Percentiles rank a stretch among this genome's conserved stretches.
phyloP scores from a whole-genome alignment of 2,888 invertebrate genomes.

The Torymus auratus region DNA sequence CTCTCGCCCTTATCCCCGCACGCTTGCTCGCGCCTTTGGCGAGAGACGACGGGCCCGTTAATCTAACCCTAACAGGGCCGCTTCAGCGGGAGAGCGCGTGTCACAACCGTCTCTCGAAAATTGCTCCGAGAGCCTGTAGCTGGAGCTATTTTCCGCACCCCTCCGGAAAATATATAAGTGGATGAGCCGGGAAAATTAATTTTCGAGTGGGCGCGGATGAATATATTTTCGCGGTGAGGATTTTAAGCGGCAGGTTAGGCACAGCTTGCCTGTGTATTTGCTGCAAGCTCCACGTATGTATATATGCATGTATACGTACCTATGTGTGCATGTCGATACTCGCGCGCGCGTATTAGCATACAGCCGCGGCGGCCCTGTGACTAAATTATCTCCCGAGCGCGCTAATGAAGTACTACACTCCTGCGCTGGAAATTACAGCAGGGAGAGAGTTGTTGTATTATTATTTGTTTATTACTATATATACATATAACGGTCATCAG shows the following conservation, averaged over 20 bases:
- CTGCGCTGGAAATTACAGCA: too few species aligned
- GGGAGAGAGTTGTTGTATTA: too few species aligned
- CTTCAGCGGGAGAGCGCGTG: slow-evolving; percentile 56
- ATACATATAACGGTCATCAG: too few species aligned
- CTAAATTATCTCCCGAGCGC: slow-evolving; percentile 14
- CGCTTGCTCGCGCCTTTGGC: background rate
- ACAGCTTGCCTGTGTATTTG: too few species aligned
- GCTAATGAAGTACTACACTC: slow-evolving; percentile 9
- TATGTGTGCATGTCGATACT: background rate
- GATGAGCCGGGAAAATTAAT: too few species aligned
- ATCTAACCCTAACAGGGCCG: slow-evolving; percentile 68
- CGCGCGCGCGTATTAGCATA: slow-evolving; percentile 20
- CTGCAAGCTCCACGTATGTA: too few species aligned
- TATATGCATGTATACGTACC: background rate
- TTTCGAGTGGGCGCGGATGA: too few species aligned
- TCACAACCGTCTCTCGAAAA: slow-evolving; percentile 20
- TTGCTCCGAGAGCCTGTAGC: background rate
- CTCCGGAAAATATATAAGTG: too few species aligned
- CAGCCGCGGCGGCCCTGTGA: background rate
- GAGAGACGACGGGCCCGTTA: slow-evolving; percentile 62
- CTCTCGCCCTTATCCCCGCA: slow-evolving; percentile 14
- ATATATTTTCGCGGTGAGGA: too few species aligned
- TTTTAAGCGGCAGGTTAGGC: too few species aligned
- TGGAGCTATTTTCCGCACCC: too few species aligned
- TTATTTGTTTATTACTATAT: too few species aligned